phyloP scores from a whole-genome alignment of 2,888 invertebrate species.

The Athalia circularis region DNA sequence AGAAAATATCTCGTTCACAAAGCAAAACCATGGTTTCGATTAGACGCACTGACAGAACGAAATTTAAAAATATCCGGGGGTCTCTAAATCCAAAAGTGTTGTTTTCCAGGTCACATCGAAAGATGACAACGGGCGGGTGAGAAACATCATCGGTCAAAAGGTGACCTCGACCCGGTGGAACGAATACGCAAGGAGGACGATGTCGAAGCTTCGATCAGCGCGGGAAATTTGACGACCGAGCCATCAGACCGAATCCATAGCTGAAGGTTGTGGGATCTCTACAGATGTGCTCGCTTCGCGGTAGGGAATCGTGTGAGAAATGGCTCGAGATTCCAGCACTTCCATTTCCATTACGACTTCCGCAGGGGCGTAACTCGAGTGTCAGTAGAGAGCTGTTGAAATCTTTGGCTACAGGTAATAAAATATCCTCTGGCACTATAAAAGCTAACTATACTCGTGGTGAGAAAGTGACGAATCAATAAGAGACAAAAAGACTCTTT shows the following conservation, averaged over 20 bases:
- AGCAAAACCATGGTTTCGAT: neutral
- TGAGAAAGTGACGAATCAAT: neutral
- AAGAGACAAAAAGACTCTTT: neutral
- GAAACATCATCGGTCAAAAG: too few relatives aligned
- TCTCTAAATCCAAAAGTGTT: too few relatives aligned
- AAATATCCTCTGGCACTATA: slow-evolving; percentile 5
- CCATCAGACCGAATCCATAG: slow-evolving; percentile 20
- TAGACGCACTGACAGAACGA: too few relatives aligned
- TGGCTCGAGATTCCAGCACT: slow-evolving; percentile 39
- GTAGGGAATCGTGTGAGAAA: slow-evolving; percentile 25
- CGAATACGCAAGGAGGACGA: slow-evolving; percentile 8
- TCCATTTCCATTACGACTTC: slow-evolving; percentile 45
- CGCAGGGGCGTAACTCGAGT: slow-evolving; percentile 18
- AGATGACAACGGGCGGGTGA: too few relatives aligned
- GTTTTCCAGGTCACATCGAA: too few relatives aligned
- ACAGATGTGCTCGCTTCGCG: slow-evolving; percentile 26
- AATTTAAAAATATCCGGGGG: too few relatives aligned
- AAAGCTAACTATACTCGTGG: neutral
- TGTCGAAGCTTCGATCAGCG: slow-evolving; percentile 20
- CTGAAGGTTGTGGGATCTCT: neutral
- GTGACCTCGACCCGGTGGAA: neutral
- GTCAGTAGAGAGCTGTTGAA: slow-evolving; percentile 21
- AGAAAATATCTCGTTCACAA: neutral
- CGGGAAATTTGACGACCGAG: neutral
- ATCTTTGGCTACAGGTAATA: slow-evolving; percentile 21